These are phyloP conservation scores for Sussaba pulchella DNA, from an alignment of 2,888 invertebrate species.

Conservation along the genomic window DNA sequence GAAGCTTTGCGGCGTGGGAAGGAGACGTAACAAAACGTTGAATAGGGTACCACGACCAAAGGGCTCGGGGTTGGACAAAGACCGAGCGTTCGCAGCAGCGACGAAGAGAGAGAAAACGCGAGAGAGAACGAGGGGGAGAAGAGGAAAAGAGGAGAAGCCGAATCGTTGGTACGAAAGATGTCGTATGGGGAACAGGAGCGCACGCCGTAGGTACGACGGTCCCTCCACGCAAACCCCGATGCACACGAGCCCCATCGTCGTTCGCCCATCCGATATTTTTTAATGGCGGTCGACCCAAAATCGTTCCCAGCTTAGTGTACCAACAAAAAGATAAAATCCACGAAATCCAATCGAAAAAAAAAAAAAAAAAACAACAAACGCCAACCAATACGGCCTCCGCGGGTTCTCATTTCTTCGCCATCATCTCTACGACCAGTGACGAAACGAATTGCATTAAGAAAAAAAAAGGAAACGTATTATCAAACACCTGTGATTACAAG, in stretches of 20 bases:
- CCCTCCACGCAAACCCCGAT: slow-evolving; percentile 66
- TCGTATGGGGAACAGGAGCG: slow-evolving; percentile 70
- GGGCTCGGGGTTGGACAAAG: slow-evolving; percentile 19
- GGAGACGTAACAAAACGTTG: slow-evolving; percentile 16
- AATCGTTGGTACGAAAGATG: slow-evolving; percentile 65
- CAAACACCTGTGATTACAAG: neutral
- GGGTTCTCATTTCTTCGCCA: too few relatives aligned
- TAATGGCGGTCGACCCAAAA: slow-evolving; percentile 80
- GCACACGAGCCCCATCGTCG: slow-evolving; percentile 63
- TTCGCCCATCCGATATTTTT: slow-evolving; percentile 78
- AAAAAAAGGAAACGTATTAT: slow-evolving; percentile 8
- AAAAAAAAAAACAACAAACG: too few relatives aligned
- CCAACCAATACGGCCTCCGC: too few relatives aligned
- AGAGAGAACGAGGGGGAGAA: slow-evolving; percentile 15
- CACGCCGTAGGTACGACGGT: slow-evolving; percentile 75
- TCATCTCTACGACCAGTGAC: too few relatives aligned
- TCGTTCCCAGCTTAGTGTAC: slow-evolving; percentile 79
- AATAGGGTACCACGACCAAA: slow-evolving; percentile 1
- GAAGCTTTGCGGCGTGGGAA: slow-evolving; percentile 47
- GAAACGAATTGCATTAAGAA: too few relatives aligned
- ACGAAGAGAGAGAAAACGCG: slow-evolving; percentile 22
- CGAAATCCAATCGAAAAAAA: too few relatives aligned
- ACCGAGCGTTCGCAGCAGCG: slow-evolving; percentile 25
- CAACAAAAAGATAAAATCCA: too few relatives aligned
- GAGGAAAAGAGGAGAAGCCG: slow-evolving; percentile 25